Percentiles rank a stretch among this genome's conserved stretches.
phyloP scores from a whole-genome alignment of 2,888 invertebrate genomes.

The Thysanoteuthis rhombus region DNA sequence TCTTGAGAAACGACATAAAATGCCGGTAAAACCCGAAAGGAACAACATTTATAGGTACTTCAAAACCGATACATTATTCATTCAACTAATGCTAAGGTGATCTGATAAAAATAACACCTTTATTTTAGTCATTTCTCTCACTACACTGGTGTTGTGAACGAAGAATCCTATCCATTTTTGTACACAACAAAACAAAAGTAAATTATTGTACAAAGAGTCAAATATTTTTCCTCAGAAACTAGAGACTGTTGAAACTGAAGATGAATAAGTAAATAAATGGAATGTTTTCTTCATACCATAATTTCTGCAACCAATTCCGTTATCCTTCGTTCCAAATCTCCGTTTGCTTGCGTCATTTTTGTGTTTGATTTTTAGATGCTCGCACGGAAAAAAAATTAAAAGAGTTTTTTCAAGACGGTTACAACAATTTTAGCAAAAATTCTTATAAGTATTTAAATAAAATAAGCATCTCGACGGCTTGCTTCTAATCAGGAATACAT shows the following conservation, averaged over 20 bases:
- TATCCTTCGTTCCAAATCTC: slow-evolving; percentile 35
- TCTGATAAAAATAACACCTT: no score
- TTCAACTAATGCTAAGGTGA: no score
- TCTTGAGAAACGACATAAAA: no score
- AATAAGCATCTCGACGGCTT: neutral
- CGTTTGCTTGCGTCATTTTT: slow-evolving; percentile 18
- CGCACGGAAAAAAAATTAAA: neutral
- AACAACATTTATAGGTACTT: no score
- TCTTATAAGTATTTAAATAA: neutral
- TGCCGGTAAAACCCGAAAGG: no score
- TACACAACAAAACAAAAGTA: neutral
- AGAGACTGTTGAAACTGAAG: neutral
- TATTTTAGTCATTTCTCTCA: neutral
- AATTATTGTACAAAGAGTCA: neutral
- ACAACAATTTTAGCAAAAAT: neutral
- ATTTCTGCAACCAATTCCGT: slow-evolving; percentile 39
- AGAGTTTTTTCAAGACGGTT: neutral
- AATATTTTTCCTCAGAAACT: neutral
- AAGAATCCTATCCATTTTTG: neutral
- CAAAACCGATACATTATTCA: no score
- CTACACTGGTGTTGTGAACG: neutral
- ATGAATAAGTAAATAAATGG: neutral
- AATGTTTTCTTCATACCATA: slow-evolving; percentile 34
- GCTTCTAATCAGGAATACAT: neutral
- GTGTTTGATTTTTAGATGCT: neutral